Conservation (phyloP, 2,113 vertebrate species). For the Pithys albifrons region DNA sequence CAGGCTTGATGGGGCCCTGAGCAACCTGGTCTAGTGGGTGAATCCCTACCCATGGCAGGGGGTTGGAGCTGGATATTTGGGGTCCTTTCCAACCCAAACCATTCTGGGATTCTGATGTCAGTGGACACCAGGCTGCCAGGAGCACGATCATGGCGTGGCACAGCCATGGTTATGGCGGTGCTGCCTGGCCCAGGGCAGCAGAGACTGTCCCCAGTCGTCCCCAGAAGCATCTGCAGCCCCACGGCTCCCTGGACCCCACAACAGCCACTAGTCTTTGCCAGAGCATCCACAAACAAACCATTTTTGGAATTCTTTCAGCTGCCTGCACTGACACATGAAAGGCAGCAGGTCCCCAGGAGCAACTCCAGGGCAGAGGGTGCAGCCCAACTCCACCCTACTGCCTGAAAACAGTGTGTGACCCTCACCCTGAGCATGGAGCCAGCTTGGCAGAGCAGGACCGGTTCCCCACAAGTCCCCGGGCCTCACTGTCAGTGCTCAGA, state of each 20-base stretch:
- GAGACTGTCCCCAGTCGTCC: neutral
- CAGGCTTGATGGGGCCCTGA: neutral
- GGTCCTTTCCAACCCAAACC: neutral
- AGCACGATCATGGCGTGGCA: neutral
- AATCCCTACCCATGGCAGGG: neutral
- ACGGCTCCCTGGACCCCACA: fast-evolving
- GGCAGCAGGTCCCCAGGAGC: neutral
- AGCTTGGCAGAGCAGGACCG: neutral
- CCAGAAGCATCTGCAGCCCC: too few relatives aligned
- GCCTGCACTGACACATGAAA: neutral
- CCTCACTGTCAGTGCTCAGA: fast-evolving
- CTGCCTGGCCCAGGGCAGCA: neutral
- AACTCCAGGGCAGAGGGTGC: neutral
- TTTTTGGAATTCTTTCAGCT: neutral
- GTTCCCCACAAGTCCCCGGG: fast-evolving
- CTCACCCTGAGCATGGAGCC: fast-evolving
- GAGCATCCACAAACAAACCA: neutral
- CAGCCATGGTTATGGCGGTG: neutral
- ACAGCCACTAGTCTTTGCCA: neutral
- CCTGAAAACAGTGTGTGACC: neutral
- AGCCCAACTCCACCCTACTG: neutral
- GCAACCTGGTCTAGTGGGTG: neutral
- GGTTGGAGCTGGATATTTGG: neutral
- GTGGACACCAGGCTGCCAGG: neutral
- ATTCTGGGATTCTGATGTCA: neutral